Evolutionary conservation across 1,140 invertebrate species (phyloP).

Genomic region (Stenopsyche tienmushanensis): DNA sequence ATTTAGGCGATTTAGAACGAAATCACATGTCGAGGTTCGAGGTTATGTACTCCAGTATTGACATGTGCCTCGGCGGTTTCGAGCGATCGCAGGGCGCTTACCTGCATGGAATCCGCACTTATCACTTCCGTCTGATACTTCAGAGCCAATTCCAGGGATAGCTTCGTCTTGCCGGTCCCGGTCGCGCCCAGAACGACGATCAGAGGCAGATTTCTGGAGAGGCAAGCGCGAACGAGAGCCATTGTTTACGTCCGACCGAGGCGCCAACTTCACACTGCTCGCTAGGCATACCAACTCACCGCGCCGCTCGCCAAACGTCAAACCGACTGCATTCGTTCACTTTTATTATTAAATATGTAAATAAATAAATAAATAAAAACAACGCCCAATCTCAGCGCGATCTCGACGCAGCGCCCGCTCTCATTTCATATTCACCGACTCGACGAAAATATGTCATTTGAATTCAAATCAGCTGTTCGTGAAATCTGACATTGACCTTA

Average conservation of each 20-base stretch:
- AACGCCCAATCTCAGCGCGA: no score
- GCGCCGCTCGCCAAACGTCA: background rate
- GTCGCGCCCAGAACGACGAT: slow-evolving; percentile 93
- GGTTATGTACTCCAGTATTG: background rate
- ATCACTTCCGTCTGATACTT: slow-evolving; percentile 94
- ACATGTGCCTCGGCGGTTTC: background rate
- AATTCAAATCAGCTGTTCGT: no score
- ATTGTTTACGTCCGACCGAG: slow-evolving; percentile 42
- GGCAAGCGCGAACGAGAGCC: slow-evolving; percentile 44
- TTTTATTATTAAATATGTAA: no score
- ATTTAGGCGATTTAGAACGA: background rate
- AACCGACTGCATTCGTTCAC: no score
- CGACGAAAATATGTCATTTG: no score
- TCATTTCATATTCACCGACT: no score
- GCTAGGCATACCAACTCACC: slow-evolving; percentile 23
- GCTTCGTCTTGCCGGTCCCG: slow-evolving; percentile 94
- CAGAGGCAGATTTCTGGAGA: slow-evolving; percentile 58
- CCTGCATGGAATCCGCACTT: slow-evolving; percentile 99
- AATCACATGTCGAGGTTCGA: background rate
- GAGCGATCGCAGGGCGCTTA: slow-evolving; percentile 53
- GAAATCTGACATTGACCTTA: no score
- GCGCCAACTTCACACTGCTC: slow-evolving; percentile 21
- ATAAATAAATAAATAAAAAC: no score
- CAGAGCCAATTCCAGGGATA: slow-evolving; percentile 87
- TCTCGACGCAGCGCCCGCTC: no score